Evolutionary conservation across 2,888 invertebrate genomes (phyloP).

Genomic region (Venustoraphidia nigricollis): DNA sequence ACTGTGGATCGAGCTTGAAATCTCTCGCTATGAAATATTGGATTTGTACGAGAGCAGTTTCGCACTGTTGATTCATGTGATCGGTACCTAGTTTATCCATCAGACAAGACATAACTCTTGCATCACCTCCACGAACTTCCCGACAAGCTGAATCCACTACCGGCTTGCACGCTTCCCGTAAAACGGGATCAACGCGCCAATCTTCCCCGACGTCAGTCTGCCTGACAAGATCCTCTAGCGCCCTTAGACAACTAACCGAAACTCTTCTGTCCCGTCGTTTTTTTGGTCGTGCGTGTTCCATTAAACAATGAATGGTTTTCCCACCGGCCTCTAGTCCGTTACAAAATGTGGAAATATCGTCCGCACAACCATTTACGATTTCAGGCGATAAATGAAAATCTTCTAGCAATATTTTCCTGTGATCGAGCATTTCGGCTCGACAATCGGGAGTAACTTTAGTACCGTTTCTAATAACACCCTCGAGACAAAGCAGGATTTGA

Average conservation of each 20-base stretch:
- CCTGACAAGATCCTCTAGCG: constrained; percentile 65
- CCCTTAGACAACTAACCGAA: constrained; percentile 54
- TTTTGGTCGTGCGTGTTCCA: constrained; percentile 67
- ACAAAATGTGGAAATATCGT: constrained; percentile 68
- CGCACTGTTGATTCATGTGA: constrained; percentile 78
- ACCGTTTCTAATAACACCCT: constrained; percentile 55
- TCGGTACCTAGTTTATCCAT: constrained; percentile 81
- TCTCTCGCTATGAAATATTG: constrained; percentile 95
- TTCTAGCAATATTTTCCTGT: constrained; percentile 80
- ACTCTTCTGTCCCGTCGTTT: constrained; percentile 49
- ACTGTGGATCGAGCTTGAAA: constrained; percentile 78
- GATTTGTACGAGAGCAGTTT: constrained; percentile 81
- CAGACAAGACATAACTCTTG: constrained; percentile 79
- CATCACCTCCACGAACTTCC: constrained; percentile 58
- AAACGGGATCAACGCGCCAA: constrained; percentile 85
- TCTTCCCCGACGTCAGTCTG: constrained; percentile 89
- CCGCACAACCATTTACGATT: constrained; percentile 71
- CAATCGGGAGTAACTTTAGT: constrained; percentile 64
- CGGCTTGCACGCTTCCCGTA: constrained; percentile 71
- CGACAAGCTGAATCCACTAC: constrained; percentile 68
- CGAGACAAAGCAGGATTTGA: constrained; percentile 84
- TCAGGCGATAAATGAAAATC: constrained; percentile 91
- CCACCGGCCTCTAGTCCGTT: constrained; percentile 62
- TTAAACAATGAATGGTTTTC: constrained; percentile 87
- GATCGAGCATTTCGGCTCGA: constrained; percentile 76